Conservation (phyloP, 2,888 invertebrate genomes). For the Uropetala carovei region DNA sequence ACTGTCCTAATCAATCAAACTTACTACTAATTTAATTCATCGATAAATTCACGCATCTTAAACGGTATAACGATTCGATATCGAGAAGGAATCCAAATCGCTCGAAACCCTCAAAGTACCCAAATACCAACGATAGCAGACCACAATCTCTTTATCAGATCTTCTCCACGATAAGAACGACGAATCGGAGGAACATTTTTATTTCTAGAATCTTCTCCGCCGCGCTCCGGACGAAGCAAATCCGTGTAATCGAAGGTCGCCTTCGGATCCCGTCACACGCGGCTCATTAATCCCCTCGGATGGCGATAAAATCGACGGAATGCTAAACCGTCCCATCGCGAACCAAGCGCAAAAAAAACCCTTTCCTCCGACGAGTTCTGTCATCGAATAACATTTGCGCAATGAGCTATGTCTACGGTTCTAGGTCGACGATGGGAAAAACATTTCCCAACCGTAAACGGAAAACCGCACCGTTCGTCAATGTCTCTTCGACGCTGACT, state of each 20-base stretch:
- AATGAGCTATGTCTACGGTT: conserved; percentile 17
- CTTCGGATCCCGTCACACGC: not conserved
- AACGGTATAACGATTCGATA: no score
- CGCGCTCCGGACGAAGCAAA: not conserved
- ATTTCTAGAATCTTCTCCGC: no score
- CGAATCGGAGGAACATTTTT: no score
- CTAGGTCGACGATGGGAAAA: not conserved
- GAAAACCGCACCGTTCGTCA: not conserved
- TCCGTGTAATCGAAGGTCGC: not conserved
- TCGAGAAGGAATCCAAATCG: no score
- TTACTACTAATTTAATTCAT: no score
- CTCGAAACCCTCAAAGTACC: no score
- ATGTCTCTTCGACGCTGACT: not conserved
- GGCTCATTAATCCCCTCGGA: not conserved
- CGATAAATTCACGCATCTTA: no score
- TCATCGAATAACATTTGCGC: conserved; percentile 22
- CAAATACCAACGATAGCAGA: no score
- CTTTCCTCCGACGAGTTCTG: not conserved
- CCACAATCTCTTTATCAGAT: no score
- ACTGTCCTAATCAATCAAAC: no score
- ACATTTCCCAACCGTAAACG: conserved; percentile 19
- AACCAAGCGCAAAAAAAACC: conserved; percentile 18
- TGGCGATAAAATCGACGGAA: not conserved
- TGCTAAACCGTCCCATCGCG: not conserved
- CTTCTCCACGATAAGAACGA: no score